These are phyloP conservation scores for Falco novaeseelandiae DNA, from an alignment of 2,797 vertebrate genomes.

Conservation along the genomic window DNA sequence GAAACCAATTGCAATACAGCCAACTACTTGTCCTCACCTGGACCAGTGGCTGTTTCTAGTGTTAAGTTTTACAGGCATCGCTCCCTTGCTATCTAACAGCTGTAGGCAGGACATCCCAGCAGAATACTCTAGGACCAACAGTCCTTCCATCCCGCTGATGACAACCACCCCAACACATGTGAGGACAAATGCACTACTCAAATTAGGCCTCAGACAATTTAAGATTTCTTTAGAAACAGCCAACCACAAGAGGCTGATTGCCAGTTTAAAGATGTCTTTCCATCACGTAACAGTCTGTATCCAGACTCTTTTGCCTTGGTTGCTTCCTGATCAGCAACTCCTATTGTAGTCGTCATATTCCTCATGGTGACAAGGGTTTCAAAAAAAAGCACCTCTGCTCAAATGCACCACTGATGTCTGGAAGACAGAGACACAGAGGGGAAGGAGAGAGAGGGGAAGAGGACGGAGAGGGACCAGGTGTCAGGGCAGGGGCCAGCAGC, in stretches of 20 bases:
- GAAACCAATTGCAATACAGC: neutral
- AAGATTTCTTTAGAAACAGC: neutral
- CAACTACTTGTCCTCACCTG: neutral
- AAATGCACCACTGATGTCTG: neutral
- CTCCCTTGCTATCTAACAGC: neutral
- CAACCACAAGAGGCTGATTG: neutral
- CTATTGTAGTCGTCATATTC: neutral
- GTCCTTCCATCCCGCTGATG: neutral
- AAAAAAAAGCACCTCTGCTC: rapidly evolving
- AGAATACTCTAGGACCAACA: neutral
- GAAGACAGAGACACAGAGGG: neutral
- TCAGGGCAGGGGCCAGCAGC: rapidly evolving
- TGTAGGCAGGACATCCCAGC: neutral
- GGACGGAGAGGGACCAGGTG: rapidly evolving
- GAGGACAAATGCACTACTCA: neutral
- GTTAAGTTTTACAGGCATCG: neutral
- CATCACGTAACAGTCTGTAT: neutral
- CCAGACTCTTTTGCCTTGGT: neutral
- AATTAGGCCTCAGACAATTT: neutral
- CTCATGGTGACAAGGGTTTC: neutral
- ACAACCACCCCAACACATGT: rapidly evolving
- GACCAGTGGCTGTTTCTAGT: neutral
- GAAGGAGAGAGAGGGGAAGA: neutral
- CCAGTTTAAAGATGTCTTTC: neutral
- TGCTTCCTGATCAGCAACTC: neutral